Evolutionary conservation across 2,797 vertebrate species (phyloP).

Genomic region (Xerus rutilus): DNA sequence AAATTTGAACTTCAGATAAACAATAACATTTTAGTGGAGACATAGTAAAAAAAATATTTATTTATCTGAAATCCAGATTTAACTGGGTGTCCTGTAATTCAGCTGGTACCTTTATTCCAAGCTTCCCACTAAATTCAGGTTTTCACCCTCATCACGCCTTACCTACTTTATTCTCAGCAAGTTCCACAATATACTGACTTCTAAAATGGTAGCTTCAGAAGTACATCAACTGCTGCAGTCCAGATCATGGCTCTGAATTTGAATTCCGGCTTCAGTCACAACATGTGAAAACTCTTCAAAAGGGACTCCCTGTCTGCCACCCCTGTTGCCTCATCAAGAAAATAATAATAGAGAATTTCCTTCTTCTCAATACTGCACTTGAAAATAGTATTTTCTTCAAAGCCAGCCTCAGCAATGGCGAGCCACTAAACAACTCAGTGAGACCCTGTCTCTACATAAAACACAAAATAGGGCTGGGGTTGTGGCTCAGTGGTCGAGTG

Average conservation of each 20-base stretch:
- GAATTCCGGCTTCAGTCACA: background rate
- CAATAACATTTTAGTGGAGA: background rate
- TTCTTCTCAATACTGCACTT: background rate
- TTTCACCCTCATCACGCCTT: background rate
- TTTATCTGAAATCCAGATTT: slow-evolving; percentile 59
- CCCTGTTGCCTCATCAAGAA: background rate
- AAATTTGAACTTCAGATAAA: slow-evolving; percentile 35
- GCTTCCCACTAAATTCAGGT: background rate
- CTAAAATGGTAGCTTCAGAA: background rate
- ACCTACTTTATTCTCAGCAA: background rate
- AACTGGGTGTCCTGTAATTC: background rate
- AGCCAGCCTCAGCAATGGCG: too few species aligned
- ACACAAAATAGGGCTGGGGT: too few species aligned
- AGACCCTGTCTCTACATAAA: too few species aligned
- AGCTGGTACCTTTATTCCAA: background rate
- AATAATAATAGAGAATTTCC: background rate
- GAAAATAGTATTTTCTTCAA: background rate
- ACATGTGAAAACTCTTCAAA: background rate
- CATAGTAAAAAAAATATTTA: background rate
- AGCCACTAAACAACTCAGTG: too few species aligned
- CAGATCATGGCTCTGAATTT: background rate
- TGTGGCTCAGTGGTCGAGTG: too few species aligned
- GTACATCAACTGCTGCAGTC: background rate
- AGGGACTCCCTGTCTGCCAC: background rate
- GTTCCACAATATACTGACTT: background rate